Evolutionary conservation across 2,888 invertebrate species (phyloP), one percentile per base, ranked within the genome.

Genomic region (Drosophila anomalipes): DNA sequence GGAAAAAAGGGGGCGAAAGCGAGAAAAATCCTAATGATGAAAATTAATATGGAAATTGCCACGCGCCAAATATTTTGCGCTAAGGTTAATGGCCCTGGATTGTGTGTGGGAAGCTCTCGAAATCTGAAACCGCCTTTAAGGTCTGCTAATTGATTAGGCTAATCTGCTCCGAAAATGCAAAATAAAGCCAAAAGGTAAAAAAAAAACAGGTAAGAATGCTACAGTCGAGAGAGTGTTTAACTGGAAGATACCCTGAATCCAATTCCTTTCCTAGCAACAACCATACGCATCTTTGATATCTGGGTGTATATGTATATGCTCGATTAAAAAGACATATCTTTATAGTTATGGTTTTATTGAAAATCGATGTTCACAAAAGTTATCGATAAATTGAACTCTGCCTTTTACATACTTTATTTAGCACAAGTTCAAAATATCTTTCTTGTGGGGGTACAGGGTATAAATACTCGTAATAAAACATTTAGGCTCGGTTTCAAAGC

Each of bases 21-120:
- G 35, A 49, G 53, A 61, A 72, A 81, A 68, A 62, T 52, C 60
- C 22, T 65, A 81, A 81, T 77, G 81, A 70, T 69, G 77, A 67
- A 81, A 80, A 80, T 80, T 83, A 66, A 83, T 83, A 81, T 74
- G 71, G 53, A 83, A 83, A 81, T 83, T 83, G 69, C 83, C 83
- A 77, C 70, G 77, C 59, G 70, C 77, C 35, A 74, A 77, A 70
- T 73, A 70, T 76, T 67, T 79, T 39, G 56, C 32, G 66, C 33
- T 32, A 28, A 33, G 61, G 37, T 65, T 53, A 72, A 62, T 70
- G 59, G 58, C 22, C 16, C 22, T 37, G 26, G 37, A 30, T 30
- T 61, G 66, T 33, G 71, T 72, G 75, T 69, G 76, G 28, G 63
- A 65, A 65, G 67, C 74, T 82, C 68, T 68, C 51, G 49, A 66